Evolutionary conservation across 2,797 vertebrate genomes (phyloP), one percentile per base, ranked within the genome.

Genomic region (Chelon labrosus): DNA sequence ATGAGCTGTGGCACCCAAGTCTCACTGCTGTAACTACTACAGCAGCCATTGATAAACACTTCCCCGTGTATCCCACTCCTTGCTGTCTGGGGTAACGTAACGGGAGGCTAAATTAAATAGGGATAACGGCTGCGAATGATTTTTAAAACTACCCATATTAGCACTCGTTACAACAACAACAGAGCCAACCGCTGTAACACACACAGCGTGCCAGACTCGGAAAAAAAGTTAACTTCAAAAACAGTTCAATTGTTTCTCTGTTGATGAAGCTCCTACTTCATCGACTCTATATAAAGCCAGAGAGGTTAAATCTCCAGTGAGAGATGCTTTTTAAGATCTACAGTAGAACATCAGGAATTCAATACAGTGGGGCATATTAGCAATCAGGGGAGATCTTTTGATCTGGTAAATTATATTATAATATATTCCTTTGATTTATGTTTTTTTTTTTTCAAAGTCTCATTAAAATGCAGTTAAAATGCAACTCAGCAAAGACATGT

Each of bases 351-450:
- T 88, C 83, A 83, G 78, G 70, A 87, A 90, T 87, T 88, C 77
- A 90, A 89, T 90, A 89, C 91, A 88, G 90, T 77, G 61, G 89
- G 88, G 90, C 83, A 90, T 88, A 89, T 91, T 92, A 91, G 87
- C 83, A 91, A 91, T 92, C 89, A 88, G 76, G 75, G 80, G 77
- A 85, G 84, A 91, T 92, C 91, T 92, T 93, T 93, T 94, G 91
- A 94, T 94, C 89, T 93, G 69, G 86, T 77, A 92, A 94, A 93
- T 92, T 92, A 92, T 88, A 94, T 93, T 94, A 86, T 94, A 94
- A 94, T 94, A 82, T 93, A 94, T 94, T 93, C 92, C 85, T 93
- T 93, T 91, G 91, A 93, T 92, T 92, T 88, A 82, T 83, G 73
- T 83, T 86, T 86, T 80, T 62, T 77, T 88, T 74, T 39, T 66